These are phyloP conservation scores for Clistopyga incitator DNA, from an alignment of 2,888 invertebrate genomes.

Conservation along the genomic window DNA sequence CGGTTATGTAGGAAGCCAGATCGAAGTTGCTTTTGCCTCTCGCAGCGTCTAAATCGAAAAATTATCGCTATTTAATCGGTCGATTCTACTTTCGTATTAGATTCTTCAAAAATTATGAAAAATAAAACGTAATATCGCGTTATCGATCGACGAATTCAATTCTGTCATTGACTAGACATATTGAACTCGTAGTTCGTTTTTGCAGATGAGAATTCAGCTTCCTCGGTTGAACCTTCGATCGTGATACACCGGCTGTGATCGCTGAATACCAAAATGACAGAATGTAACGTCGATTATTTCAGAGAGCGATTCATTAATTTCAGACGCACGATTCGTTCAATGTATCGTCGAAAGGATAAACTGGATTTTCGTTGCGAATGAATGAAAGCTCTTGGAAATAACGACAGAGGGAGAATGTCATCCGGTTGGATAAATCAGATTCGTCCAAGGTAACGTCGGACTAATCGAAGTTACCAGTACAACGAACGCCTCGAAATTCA, in stretches of 20 bases:
- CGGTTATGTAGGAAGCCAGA: constrained; percentile 67
- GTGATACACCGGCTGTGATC: constrained; percentile 42
- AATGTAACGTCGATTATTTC: constrained; percentile 7
- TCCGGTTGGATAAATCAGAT: constrained; percentile 18
- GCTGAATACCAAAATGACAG: constrained; percentile 19
- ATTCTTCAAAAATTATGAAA: constrained; percentile 1
- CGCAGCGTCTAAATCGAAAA: constrained; percentile 58
- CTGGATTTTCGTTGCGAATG: constrained; percentile 13
- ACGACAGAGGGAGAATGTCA: constrained; percentile 16
- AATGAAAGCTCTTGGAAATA: background rate
- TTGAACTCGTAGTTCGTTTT: constrained; percentile 28
- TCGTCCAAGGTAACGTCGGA: constrained; percentile 28
- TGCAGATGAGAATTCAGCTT: constrained; percentile 27
- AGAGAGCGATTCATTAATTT: background rate
- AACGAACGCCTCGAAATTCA: constrained; percentile 41
- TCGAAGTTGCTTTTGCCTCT: constrained; percentile 66
- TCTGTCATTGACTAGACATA: constrained; percentile 53
- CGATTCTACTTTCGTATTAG: background rate
- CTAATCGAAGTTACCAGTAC: constrained; percentile 25
- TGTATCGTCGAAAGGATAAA: constrained; percentile 51
- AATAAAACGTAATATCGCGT: no score
- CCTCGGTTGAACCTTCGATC: constrained; percentile 44
- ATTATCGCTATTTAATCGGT: constrained; percentile 1
- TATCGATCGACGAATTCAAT: constrained; percentile 39
- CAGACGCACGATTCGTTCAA: constrained; percentile 29